Base-by-base conservation (phyloP, 2,113 vertebrate genomes). In the Fulmarus glacialis region DNA sequence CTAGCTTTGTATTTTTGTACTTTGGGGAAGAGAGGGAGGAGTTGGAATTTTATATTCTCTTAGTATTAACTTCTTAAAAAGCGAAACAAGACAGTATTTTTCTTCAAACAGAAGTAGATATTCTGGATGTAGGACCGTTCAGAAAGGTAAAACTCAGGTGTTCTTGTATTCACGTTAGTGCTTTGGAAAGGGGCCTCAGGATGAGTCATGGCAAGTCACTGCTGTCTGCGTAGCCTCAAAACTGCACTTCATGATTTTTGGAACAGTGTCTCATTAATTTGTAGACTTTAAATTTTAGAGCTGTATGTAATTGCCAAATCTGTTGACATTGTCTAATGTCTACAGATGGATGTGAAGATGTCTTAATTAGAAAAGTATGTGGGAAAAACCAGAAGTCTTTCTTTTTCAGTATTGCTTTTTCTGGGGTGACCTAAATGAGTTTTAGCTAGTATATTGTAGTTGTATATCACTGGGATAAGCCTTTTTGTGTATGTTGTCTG, bases 401-500 rank as follows among this genome's bases (percentile, higher is more conserved):
- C 17, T 34, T 38, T 73, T 53, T 53, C 1, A 1, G 11, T 52
- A 38, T 52, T 74, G 42, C 27, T 82, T 87, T 82, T 36, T 48
- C 29, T 81, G 38, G 82, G 53, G 43, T 72, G 38, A 34, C 6
- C 10, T 32, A 13, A 36, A 17, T 47, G 67, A n/a, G 15, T 47
- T 81, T n/a, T 48, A n/a, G 17, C 8, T 42, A 15, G 5, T 67
- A 6, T 22, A 5, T 0, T 29, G 22, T 32, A 29, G 27, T 30
- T 2, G 0, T 22, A 2, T 13, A 15, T 34, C 2, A 0, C 2
- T 82, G 45, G 45, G 42, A 38, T 34, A n/a, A 30, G 12, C 9
- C 6, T 53, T 50, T n/a, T 38, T 38, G 13, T n/a, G 20, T n/a
- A 15, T 66, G 16, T 38, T 55, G 16, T 81, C 13, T 79, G 22